Percentiles rank a stretch among this genome's conserved stretches.
phyloP scores from a whole-genome alignment of 2,113 vertebrate species.

The Engraulis encrasicolus region DNA sequence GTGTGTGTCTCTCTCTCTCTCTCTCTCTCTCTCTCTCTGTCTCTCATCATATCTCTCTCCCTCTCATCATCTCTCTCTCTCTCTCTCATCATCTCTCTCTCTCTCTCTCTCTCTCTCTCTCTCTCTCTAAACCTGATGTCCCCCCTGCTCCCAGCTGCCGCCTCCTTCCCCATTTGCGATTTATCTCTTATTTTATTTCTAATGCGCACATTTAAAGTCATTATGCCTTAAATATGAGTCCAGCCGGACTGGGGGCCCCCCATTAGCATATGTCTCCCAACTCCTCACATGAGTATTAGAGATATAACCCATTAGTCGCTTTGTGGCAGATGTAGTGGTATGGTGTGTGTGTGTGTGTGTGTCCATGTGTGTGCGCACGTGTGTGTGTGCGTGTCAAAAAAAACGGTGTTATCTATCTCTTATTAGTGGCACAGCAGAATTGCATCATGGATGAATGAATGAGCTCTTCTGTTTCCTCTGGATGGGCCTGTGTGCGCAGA shows the following conservation, averaged over 20 bases:
- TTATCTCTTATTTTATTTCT: constrained; percentile 46
- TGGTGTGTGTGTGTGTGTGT: too few relatives aligned
- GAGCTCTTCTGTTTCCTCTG: constrained; percentile 37
- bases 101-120: not conserved
- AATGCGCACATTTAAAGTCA: constrained; percentile 57
- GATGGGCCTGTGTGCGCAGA: too few relatives aligned
- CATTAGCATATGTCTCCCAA: constrained; percentile 59
- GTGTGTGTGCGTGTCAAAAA: too few relatives aligned
- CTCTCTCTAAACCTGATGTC: not conserved
- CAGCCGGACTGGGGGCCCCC: constrained; percentile 47
- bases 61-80: too few relatives aligned
- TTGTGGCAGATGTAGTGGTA: not conserved
- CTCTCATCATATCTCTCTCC: too few relatives aligned
- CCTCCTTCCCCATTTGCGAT: constrained; percentile 43
- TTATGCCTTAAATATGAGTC: constrained; percentile 53
- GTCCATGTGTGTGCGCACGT: too few relatives aligned
- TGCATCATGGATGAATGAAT: constrained; percentile 31
- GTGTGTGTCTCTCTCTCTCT: not conserved
- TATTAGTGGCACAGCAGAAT: constrained; percentile 52
- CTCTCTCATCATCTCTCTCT: not conserved
- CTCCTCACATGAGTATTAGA: constrained; percentile 40
- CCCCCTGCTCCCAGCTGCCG: constrained; percentile 41
- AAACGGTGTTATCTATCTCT: constrained; percentile 55
- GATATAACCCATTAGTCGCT: constrained; percentile 35
- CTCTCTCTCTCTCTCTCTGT: not conserved